These are phyloP conservation scores for Thecocarcelia acutangulata DNA, from an alignment of 2,888 invertebrate species.

Conservation along the genomic window DNA sequence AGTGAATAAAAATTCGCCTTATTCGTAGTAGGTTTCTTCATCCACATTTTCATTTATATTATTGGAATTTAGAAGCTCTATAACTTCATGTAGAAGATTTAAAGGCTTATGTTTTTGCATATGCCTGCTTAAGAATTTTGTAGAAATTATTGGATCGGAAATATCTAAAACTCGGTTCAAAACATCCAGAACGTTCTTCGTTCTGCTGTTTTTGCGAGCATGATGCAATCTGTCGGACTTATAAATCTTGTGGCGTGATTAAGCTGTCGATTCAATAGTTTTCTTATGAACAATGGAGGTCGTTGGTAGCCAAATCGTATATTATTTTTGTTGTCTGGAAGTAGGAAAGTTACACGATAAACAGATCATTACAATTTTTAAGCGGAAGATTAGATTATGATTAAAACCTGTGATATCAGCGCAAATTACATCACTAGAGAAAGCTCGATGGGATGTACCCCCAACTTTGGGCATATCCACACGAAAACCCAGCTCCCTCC, in stretches of 20 bases:
- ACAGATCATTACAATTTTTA: constrained; percentile 24
- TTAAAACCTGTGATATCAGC: constrained; percentile 13
- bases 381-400: constrained; percentile 18
- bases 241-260: neutral
- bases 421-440: neutral
- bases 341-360: neutral
- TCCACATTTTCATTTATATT: neutral
- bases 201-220: no score
- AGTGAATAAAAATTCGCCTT: no score
- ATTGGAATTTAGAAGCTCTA: neutral
- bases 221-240: neutral
- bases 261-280: no score
- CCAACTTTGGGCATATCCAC: constrained; percentile 4
- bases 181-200: neutral
- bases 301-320: neutral
- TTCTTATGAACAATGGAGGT: no score
- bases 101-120: constrained; percentile 40
- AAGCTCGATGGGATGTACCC: neutral
- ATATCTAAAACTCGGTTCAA: constrained; percentile 33
- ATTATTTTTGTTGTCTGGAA: neutral
- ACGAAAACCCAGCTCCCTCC: neutral
- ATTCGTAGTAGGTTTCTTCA: neutral
- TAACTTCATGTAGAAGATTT: constrained; percentile 37
- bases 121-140: neutral
- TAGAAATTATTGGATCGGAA: constrained; percentile 8